These are phyloP conservation scores for Dynastes hyllus DNA, from an alignment of 2,888 invertebrate species.

Conservation along the genomic window DNA sequence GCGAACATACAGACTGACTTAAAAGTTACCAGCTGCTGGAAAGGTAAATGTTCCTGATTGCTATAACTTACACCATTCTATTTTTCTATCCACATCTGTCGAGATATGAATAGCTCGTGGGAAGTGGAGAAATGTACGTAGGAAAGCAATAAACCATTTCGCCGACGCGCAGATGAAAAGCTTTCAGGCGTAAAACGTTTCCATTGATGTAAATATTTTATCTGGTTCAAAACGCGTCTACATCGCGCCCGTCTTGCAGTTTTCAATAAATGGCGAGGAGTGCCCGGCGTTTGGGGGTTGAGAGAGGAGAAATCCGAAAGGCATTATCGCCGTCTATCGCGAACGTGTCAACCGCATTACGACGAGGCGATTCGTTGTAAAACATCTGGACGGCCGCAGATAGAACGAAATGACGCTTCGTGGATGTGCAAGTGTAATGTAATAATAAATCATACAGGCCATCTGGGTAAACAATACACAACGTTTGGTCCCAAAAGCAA, in stretches of 20 bases:
- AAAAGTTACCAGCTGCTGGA: too few species aligned
- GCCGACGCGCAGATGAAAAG: not conserved
- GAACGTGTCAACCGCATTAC: not conserved
- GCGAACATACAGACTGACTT: too few species aligned
- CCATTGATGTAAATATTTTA: slow-evolving; percentile 36
- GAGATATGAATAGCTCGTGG: not conserved
- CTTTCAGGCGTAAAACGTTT: slow-evolving; percentile 33
- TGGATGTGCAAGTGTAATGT: not conserved
- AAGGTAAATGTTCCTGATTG: too few species aligned
- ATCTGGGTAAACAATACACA: slow-evolving; percentile 5
- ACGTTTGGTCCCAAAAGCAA: not conserved
- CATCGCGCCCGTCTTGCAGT: not conserved
- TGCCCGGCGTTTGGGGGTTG: not conserved
- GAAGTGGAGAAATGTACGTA: slow-evolving; percentile 1
- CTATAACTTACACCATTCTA: too few species aligned
- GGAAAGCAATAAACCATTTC: slow-evolving; percentile 37
- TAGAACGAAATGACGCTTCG: not conserved
- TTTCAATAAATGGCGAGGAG: slow-evolving; percentile 19
- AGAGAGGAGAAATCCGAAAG: not conserved
- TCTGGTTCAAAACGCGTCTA: slow-evolving; percentile 1
- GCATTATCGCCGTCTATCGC: not conserved
- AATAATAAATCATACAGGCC: slow-evolving; percentile 16
- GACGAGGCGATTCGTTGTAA: not conserved
- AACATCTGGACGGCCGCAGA: slow-evolving; percentile 1
- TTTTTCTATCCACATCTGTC: not conserved